Percentiles rank a stretch among this genome's conserved stretches.
Conservation (phyloP, 2,888 invertebrate species). For the Nasonovia ribisnigri region DNA sequence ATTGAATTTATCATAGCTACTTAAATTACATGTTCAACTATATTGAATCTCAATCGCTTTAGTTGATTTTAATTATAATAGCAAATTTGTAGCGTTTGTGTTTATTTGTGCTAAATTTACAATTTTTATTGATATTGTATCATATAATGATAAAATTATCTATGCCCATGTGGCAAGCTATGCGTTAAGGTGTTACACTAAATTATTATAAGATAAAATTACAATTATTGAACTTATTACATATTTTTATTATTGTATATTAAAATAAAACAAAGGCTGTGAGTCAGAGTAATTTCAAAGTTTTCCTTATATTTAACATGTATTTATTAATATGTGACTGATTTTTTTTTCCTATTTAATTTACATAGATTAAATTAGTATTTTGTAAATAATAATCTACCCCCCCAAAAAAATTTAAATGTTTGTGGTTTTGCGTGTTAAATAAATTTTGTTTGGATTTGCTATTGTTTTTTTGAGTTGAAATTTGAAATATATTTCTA, state of each 20-base stretch:
- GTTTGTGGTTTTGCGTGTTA: conserved; percentile 48
- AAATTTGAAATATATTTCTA: background rate
- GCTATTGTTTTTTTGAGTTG: background rate
- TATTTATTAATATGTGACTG: conserved; percentile 58
- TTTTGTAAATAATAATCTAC: conserved; percentile 53
- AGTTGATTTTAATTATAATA: background rate
- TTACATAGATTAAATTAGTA: conserved; percentile 10
- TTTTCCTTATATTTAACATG: conserved; percentile 52
- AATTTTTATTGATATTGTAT: conserved; percentile 25
- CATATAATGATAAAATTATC: conserved; percentile 12
- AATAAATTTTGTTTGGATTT: conserved; percentile 55
- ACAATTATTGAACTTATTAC: conserved; percentile 35
- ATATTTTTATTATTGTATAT: conserved; percentile 44
- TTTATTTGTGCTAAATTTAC: conserved; percentile 17
- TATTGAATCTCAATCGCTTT: conserved; percentile 1
- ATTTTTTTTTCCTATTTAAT: conserved; percentile 59
- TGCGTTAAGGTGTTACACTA: conserved; percentile 18
- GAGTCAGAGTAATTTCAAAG: conserved; percentile 57
- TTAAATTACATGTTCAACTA: background rate
- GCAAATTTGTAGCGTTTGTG: background rate
- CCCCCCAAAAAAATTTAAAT: background rate
- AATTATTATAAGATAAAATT: conserved; percentile 39
- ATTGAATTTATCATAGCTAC: conserved; percentile 4
- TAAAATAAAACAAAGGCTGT: conserved; percentile 60
- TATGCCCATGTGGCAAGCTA: background rate